phyloP scores from a whole-genome alignment of 1,140 invertebrate genomes.

The Drosophila tsacasi region DNA sequence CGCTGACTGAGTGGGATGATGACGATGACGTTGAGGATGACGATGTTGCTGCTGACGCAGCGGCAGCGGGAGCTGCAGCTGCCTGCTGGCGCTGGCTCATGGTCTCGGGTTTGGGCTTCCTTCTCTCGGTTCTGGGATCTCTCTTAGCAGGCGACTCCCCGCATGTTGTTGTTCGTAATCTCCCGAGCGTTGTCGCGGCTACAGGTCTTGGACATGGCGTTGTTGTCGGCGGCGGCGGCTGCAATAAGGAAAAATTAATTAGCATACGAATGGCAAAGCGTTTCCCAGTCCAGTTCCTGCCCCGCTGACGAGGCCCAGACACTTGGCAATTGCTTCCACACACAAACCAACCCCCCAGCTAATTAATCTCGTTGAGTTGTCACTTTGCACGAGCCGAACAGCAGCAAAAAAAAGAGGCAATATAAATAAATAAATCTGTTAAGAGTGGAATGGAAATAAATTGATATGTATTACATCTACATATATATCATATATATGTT shows the following conservation, averaged over 20 bases:
- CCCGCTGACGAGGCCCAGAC: slow-evolving; percentile 33
- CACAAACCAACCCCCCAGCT: slow-evolving; percentile 33
- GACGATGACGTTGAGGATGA: slow-evolving; percentile 21
- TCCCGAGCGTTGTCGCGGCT: slow-evolving; percentile 22
- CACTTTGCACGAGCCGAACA: slow-evolving; percentile 55
- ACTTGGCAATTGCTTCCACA: slow-evolving; percentile 59
- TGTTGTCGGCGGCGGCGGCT: slow-evolving; percentile 15
- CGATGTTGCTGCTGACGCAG: slow-evolving; percentile 24
- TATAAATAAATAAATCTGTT: slow-evolving; percentile 42
- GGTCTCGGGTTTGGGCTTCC: slow-evolving; percentile 28
- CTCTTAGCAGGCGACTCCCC: slow-evolving; percentile 43
- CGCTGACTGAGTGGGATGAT: slow-evolving; percentile 14
- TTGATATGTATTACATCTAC: slow-evolving; percentile 25
- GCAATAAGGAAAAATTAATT: slow-evolving; percentile 59
- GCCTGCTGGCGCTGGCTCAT: slow-evolving; percentile 69
- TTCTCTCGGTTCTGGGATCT: slow-evolving; percentile 19
- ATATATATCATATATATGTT: background rate
- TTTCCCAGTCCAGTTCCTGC: slow-evolving; percentile 17
- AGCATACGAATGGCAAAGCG: slow-evolving; percentile 55
- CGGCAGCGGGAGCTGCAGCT: slow-evolving; percentile 25
- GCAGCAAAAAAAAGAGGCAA: slow-evolving; percentile 7
- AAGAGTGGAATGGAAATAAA: slow-evolving; percentile 31
- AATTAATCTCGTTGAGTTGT: slow-evolving; percentile 67
- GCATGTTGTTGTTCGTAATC: slow-evolving; percentile 44
- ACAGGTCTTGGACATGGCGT: slow-evolving; percentile 52